Conservation (phyloP, 64 coral and sea anemone species). For the Trachythela sp. region DNA sequence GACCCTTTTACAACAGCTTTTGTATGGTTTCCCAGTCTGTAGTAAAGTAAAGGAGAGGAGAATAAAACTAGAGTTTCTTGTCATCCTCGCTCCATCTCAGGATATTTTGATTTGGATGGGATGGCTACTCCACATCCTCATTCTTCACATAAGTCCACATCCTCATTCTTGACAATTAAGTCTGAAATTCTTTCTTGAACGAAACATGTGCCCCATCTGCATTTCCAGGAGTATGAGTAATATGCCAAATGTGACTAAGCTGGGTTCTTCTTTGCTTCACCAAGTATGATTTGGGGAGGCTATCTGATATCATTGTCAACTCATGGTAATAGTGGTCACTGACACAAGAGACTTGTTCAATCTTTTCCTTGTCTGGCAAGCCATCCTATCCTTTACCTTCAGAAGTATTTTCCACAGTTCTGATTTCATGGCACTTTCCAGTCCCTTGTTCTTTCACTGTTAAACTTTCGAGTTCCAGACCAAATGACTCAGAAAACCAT, state of each 20-base stretch:
- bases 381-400: neutral
- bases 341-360: neutral
- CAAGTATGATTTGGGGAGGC: conserved; percentile 1
- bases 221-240: neutral
- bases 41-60: neutral
- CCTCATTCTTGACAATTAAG: too few relatives aligned
- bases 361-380: neutral
- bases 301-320: conserved; percentile 1
- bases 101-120: too few relatives aligned
- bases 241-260: neutral
- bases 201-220: neutral
- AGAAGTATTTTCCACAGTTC: neutral
- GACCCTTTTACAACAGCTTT: neutral
- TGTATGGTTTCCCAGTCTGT: conserved; percentile 1
- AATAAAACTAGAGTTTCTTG: neutral
- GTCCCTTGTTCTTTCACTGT: neutral
- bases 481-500: neutral
- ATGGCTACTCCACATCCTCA: too few relatives aligned
- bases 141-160: too few relatives aligned
- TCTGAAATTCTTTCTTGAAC: neutral
- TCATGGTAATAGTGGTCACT: conserved; percentile 14
- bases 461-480: neutral
- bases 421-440: conserved; percentile 8
- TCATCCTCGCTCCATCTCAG: too few relatives aligned
- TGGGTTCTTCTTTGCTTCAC: neutral